Evolutionary conservation across 2,113 vertebrate species (phyloP).

Genomic region (Manacus vitellinus): DNA sequence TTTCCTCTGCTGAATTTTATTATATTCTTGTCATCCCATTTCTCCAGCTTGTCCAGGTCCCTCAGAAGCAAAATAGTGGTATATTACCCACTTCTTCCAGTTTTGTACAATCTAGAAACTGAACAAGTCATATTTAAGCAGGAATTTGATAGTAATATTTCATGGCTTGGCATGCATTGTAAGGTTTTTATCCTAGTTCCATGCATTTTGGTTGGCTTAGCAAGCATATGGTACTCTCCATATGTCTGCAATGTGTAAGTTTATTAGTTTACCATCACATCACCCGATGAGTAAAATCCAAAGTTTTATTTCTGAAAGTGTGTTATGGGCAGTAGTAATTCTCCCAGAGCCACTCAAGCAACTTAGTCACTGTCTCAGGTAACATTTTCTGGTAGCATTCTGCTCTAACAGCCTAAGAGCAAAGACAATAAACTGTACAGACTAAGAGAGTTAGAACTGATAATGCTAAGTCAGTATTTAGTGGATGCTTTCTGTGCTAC

Average conservation of each 20-base stretch:
- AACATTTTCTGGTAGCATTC: not conserved
- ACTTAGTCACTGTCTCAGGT: not conserved
- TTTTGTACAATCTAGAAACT: not conserved
- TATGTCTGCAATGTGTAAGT: fast-evolving
- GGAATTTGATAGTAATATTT: not conserved
- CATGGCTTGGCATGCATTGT: not conserved
- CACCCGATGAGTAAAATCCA: not conserved
- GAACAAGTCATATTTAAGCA: not conserved
- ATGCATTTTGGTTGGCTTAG: not conserved
- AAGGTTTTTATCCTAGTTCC: not conserved
- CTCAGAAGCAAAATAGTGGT: not conserved
- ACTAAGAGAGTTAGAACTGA: not conserved
- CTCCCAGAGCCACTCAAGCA: not conserved
- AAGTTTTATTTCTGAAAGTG: not conserved
- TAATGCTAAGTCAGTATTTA: not conserved
- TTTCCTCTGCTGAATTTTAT: not conserved
- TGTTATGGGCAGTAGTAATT: not conserved
- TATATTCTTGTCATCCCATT: not conserved
- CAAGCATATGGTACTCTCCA: not conserved
- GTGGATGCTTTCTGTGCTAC: not conserved
- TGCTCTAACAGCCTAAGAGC: not conserved
- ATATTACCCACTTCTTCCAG: not conserved
- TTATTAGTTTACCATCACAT: not conserved
- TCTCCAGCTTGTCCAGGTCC: not conserved
- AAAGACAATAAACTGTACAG: not conserved